Base-by-base conservation (phyloP, 2,113 vertebrate species). In the Orientallactaga bullata region DNA sequence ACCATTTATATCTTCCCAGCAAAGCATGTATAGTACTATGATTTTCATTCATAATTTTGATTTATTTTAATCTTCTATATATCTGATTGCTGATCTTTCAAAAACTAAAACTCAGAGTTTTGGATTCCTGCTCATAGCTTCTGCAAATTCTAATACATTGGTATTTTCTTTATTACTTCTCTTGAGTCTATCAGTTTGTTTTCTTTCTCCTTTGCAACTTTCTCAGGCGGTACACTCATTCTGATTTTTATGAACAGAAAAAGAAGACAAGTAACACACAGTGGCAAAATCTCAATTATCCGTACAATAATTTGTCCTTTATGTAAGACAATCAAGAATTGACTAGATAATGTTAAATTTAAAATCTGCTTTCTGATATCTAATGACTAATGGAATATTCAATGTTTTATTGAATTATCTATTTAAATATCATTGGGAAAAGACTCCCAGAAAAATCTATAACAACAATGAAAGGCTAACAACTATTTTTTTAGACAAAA, bases 351-450 rank as follows among this genome's bases (percentile, higher is more conserved):
- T 20, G 80, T 69, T 65, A 91, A 73, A 88, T 73, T 89, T 96
- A 88, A 63, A 91, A 58, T 60, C 9, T 90, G 10, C 73, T 65
- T 94, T 69, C 47, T 42, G 0, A 3, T 95, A 88, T 71, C 69
- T 28, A 55, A 84, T 69, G 77, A 20, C 0, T 0, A 28, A 89
- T 90, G 39, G 96, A 86, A 96, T 87, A 91, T 11, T 97, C 76
- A 92, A 85, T 37, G 7, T 58, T 96, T 78, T 60, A 91, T 0
- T 93, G 30, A 66, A 76, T 86, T 87, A 95, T 35, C 76, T 90
- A 37, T 78, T 96, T 90, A 0, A 10, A 73, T 81, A 79, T 17
- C 90, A 77, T 94, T 86, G 96, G 96, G 26, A 95, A 93, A 32
- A 92, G 12, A 60, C 6, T n/a, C 61, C 18, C 60, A 12, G 90